These are phyloP conservation scores for Notarius quadriscutis DNA, from an alignment of 2,113 vertebrate genomes.

Conservation along the genomic window DNA sequence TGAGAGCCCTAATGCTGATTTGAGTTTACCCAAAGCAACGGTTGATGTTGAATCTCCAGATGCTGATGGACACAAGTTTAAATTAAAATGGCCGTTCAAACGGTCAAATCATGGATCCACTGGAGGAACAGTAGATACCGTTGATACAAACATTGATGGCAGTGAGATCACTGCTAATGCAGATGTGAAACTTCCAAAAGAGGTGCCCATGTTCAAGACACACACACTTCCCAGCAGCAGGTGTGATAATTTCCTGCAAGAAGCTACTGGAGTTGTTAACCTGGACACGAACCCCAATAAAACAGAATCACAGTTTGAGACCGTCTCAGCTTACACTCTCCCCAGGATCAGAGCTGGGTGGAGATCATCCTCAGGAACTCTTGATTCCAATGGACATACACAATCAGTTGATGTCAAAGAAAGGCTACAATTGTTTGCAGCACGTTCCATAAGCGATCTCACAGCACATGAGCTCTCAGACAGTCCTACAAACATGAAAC, in stretches of 20 bases:
- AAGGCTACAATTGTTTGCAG: conserved; percentile 61
- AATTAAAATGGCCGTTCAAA: conserved; percentile 63
- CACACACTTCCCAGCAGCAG: conserved; percentile 61
- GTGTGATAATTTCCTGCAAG: conserved; percentile 34
- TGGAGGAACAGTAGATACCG: not conserved
- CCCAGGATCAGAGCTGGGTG: conserved; percentile 45
- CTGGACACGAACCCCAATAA: conserved; percentile 7
- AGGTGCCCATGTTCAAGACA: conserved; percentile 66
- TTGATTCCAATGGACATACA: conserved; percentile 18
- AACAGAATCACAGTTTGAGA: not conserved
- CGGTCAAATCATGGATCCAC: conserved; percentile 41
- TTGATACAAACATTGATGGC: conserved; percentile 35
- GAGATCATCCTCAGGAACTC: conserved; percentile 21
- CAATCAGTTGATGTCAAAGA: conserved; percentile 62
- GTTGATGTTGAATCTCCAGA: conserved; percentile 15
- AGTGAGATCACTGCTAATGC: conserved; percentile 37
- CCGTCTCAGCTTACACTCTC: not conserved
- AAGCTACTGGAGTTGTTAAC: conserved; percentile 17
- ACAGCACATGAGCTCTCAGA: conserved; percentile 21
- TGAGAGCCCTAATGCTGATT: conserved; percentile 32
- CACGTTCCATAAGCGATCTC: conserved; percentile 13
- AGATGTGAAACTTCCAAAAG: conserved; percentile 21
- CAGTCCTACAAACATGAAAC: conserved; percentile 51
- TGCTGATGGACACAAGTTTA: conserved; percentile 53
- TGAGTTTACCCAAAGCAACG: conserved; percentile 52